These are phyloP conservation scores for Pluvianellus socialis DNA, from an alignment of 2,113 vertebrate genomes.

Conservation along the genomic window DNA sequence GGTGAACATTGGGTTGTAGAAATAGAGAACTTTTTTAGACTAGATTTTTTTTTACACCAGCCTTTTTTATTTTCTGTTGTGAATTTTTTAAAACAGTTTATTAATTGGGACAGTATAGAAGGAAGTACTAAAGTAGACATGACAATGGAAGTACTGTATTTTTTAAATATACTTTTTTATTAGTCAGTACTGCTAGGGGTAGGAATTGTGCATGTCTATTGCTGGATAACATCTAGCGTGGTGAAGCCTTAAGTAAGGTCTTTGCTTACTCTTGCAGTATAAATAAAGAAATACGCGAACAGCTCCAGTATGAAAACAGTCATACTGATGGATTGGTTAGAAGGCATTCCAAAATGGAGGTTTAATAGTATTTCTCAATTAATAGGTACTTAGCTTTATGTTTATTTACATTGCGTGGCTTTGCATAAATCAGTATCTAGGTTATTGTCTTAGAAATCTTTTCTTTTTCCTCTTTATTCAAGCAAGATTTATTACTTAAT, in stretches of 20 bases:
- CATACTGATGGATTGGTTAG: neutral
- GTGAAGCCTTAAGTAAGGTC: neutral
- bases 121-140: neutral
- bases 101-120: neutral
- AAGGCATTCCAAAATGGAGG: neutral
- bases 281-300: neutral
- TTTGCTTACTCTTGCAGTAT: neutral
- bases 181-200: neutral
- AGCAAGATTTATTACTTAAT: neutral
- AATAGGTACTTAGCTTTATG: neutral
- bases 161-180: neutral
- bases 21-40: neutral
- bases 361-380: constrained; percentile 1
- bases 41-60: neutral
- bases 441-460: neutral
- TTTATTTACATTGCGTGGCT: neutral
- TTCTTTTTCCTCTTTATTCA: neutral
- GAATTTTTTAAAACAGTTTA: neutral
- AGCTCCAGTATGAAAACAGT: neutral
- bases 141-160: neutral
- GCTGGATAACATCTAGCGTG: neutral
- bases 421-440: neutral
- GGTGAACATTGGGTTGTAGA: neutral
- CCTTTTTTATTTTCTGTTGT: neutral
- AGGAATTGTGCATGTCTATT: neutral